Conservation (phyloP, 2,113 vertebrate species). For the Pomatorhinus ruficollis region DNA sequence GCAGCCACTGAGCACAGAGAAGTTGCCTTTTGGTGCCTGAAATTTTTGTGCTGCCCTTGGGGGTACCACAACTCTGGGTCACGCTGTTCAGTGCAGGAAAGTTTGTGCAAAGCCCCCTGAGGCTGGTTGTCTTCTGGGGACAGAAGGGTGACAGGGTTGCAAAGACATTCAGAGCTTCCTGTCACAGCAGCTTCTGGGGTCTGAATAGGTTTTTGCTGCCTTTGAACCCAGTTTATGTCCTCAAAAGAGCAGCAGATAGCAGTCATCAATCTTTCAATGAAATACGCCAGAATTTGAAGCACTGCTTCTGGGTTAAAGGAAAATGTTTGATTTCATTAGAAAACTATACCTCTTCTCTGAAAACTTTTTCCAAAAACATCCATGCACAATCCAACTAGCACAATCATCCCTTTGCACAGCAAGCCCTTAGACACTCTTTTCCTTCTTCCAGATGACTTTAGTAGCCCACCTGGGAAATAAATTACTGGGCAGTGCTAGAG, state of each 20-base stretch:
- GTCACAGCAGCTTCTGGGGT: neutral
- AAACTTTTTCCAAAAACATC: neutral
- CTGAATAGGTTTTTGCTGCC: neutral
- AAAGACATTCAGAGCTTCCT: neutral
- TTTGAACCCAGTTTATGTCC: neutral
- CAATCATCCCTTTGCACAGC: neutral
- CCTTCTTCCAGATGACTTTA: conserved; percentile 35
- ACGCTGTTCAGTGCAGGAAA: neutral
- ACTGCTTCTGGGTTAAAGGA: neutral
- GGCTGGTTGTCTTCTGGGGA: neutral
- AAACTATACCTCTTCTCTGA: neutral
- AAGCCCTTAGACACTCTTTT: neutral
- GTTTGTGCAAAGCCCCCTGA: neutral
- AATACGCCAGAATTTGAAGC: neutral
- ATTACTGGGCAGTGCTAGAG: conserved; percentile 16
- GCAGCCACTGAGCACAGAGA: neutral
- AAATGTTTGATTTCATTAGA: neutral
- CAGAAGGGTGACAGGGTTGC: neutral
- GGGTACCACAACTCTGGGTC: neutral
- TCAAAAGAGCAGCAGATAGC: neutral
- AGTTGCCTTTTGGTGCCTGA: neutral
- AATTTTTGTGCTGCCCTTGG: neutral
- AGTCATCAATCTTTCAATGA: neutral
- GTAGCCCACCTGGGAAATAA: conserved; percentile 28
- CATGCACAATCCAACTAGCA: neutral